Percentiles rank a stretch among this genome's conserved stretches.
These are phyloP conservation scores for Scelioninae gen. 2 DNA, from an alignment of 2,888 invertebrate genomes.

Conservation along the genomic window DNA sequence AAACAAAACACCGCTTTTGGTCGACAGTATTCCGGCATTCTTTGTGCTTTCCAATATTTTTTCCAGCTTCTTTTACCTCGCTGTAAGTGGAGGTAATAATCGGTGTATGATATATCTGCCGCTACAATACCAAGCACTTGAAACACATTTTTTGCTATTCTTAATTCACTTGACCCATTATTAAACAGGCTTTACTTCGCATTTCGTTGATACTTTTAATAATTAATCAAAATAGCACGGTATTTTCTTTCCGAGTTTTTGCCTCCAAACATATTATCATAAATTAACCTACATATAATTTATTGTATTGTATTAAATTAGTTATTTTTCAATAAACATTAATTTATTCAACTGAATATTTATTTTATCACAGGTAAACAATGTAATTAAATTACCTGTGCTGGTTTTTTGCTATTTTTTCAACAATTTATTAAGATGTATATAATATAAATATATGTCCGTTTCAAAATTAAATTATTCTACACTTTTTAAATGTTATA, in stretches of 20 bases:
- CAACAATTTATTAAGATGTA: too few relatives aligned
- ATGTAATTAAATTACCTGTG: too few relatives aligned
- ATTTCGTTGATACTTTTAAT: conserved; percentile 1
- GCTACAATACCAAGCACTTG: conserved; percentile 10
- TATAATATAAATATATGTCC: too few relatives aligned
- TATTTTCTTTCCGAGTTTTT: neutral
- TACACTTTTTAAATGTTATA: too few relatives aligned
- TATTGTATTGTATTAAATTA: too few relatives aligned
- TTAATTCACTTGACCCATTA: conserved; percentile 29
- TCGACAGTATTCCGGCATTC: conserved; percentile 27
- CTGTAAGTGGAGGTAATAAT: conserved; percentile 38
- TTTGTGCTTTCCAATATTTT: conserved; percentile 45
- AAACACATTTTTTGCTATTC: conserved; percentile 31
- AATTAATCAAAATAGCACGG: conserved; percentile 14
- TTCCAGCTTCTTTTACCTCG: conserved; percentile 23
- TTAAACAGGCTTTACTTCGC: neutral
- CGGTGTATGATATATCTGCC: conserved; percentile 29
- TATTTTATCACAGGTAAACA: too few relatives aligned
- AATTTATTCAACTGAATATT: too few relatives aligned
- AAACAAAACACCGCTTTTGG: conserved; percentile 43
- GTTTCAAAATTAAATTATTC: too few relatives aligned
- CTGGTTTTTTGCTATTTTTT: too few relatives aligned
- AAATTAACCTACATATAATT: too few relatives aligned
- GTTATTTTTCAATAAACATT: too few relatives aligned
- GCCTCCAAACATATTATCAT: too few relatives aligned